These are phyloP conservation scores for Fragum whitleyi DNA, from an alignment of 2,888 invertebrate species.

Conservation along the genomic window DNA sequence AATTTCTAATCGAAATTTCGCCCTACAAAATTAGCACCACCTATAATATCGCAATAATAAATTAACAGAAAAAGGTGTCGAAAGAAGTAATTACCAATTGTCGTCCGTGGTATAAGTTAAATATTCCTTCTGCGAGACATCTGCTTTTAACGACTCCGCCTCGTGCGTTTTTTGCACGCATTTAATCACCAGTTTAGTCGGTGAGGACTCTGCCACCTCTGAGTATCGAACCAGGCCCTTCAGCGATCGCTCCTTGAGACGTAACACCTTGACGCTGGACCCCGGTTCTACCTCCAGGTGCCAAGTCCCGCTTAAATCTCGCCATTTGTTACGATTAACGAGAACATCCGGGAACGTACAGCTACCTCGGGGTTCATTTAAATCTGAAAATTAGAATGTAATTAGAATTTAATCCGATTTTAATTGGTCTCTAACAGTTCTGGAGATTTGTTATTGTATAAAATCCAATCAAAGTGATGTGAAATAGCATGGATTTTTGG, in stretches of 20 bases:
- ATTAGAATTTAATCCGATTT: neutral
- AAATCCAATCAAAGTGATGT: no score
- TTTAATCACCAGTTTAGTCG: constrained; percentile 70
- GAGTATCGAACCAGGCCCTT: constrained; percentile 20
- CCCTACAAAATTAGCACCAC: neutral
- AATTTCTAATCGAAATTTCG: neutral
- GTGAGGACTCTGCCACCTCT: constrained; percentile 43
- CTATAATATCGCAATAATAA: neutral
- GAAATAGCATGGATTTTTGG: no score
- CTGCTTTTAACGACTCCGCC: constrained; percentile 42
- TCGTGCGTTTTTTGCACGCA: constrained; percentile 69
- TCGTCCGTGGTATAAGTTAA: constrained; percentile 74
- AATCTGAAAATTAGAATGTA: constrained; percentile 49
- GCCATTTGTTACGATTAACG: constrained; percentile 74
- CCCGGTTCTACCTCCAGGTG: constrained; percentile 72
- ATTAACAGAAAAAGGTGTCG: neutral
- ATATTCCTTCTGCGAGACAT: constrained; percentile 60
- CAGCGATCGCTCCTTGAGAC: constrained; percentile 66
- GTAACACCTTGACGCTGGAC: constrained; percentile 70
- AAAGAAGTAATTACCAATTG: constrained; percentile 67
- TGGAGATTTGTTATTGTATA: no score
- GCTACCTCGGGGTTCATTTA: constrained; percentile 53
- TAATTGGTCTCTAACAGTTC: neutral
- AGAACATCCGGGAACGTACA: constrained; percentile 79
- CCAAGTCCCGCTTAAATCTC: constrained; percentile 77